Percentiles rank a stretch among this genome's conserved stretches.
Evolutionary conservation across 2,113 vertebrate species (phyloP).

Genomic region (Pseudonaja textilis): DNA sequence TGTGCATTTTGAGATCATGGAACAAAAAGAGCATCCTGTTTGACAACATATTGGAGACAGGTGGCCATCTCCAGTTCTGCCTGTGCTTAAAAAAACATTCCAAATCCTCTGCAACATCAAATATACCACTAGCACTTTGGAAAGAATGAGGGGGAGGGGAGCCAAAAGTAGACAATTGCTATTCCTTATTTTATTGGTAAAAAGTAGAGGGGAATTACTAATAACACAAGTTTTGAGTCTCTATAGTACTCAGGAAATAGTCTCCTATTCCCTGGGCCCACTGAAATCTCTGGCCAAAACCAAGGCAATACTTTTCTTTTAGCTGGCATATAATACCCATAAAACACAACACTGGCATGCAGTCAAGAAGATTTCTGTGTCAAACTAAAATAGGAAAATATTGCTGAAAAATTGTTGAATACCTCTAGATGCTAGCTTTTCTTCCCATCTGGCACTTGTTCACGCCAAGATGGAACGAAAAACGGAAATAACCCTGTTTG

Average conservation of each 20-base stretch:
- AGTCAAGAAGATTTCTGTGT: not conserved
- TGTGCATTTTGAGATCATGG: not conserved
- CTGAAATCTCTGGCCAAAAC: not conserved
- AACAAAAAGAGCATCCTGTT: not conserved
- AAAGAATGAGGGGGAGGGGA: not conserved
- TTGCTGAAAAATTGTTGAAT: constrained; percentile 13
- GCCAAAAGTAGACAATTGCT: not conserved
- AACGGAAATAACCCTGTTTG: constrained; percentile 40
- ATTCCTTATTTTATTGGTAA: not conserved
- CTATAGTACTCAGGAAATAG: not conserved
- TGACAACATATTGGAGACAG: not conserved
- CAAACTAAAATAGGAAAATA: constrained; percentile 12
- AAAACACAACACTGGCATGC: not conserved
- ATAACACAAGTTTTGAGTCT: not conserved
- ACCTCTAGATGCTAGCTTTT: constrained; percentile 10
- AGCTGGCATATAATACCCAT: not conserved
- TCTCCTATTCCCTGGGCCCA: not conserved
- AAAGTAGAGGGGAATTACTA: not conserved
- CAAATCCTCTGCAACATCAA: not conserved
- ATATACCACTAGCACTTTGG: not conserved
- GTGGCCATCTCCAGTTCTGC: not conserved
- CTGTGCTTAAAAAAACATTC: not conserved
- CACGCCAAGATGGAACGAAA: constrained; percentile 34
- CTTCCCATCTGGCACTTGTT: constrained; percentile 23
- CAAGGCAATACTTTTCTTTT: not conserved